Percentiles rank a stretch among this genome's conserved stretches.
Evolutionary conservation across 1,140 invertebrate genomes (phyloP).

Genomic region (Pseudomyrmex gracilis): DNA sequence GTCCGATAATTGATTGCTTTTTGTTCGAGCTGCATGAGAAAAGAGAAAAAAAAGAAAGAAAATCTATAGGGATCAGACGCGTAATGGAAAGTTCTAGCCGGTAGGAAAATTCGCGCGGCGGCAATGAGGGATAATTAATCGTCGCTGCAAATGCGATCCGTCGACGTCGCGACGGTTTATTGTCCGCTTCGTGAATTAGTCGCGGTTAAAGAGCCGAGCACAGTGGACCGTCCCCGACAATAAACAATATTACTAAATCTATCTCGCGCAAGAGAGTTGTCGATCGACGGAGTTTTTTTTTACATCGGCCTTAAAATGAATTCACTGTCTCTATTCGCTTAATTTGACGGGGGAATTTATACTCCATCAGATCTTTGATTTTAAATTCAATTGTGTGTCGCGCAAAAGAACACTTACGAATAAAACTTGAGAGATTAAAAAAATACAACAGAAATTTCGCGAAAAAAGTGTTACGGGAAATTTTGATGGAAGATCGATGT

Average conservation of each 20-base stretch:
- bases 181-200: conserved; percentile 52
- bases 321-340: background rate
- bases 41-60: conserved; percentile 3
- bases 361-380: background rate
- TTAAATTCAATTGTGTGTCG: background rate
- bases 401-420: no score
- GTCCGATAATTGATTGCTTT: conserved; percentile 43
- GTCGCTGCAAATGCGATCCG: conserved; percentile 45
- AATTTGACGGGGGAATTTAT: background rate
- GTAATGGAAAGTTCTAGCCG: conserved; percentile 23
- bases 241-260: conserved; percentile 44
- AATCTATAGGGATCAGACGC: conserved; percentile 15
- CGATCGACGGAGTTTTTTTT: conserved; percentile 7
- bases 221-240: background rate
- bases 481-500: background rate
- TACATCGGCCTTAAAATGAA: conserved; percentile 14
- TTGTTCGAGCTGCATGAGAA: conserved; percentile 25
- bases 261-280: background rate
- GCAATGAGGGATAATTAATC: conserved; percentile 57
- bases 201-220: conserved; percentile 17
- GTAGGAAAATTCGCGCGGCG: conserved; percentile 12
- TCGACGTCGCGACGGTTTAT: conserved; percentile 15
- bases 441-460: background rate
- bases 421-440: background rate
- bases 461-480: background rate